These are phyloP conservation scores for Brenthis hecate DNA, from an alignment of 2,888 invertebrate species.

Conservation along the genomic window DNA sequence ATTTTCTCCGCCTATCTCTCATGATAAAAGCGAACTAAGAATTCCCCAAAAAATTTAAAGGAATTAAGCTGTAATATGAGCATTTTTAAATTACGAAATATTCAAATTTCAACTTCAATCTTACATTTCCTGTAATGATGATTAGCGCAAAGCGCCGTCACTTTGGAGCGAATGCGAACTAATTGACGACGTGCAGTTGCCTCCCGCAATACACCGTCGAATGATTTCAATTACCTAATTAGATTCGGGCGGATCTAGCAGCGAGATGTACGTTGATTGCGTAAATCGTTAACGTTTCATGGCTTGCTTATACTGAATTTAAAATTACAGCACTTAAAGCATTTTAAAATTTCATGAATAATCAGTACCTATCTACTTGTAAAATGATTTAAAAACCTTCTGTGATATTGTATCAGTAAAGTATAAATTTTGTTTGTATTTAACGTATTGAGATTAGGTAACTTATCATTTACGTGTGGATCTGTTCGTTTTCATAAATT, in stretches of 20 bases:
- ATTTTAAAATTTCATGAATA: background rate
- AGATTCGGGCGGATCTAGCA: slow-evolving; percentile 42
- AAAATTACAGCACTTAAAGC: slow-evolving; percentile 8
- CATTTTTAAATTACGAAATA: background rate
- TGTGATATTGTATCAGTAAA: no score
- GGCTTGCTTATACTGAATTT: slow-evolving; percentile 41
- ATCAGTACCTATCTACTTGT: background rate
- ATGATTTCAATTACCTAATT: slow-evolving; percentile 72
- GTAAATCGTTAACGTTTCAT: slow-evolving; percentile 43
- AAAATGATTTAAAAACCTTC: no score
- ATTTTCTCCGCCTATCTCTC: no score
- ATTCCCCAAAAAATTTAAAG: background rate
- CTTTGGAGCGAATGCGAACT: slow-evolving; percentile 41
- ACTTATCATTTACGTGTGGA: no score
- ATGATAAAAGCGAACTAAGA: background rate
- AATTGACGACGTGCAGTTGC: slow-evolving; percentile 40
- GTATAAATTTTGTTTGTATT: no score
- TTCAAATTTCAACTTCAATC: slow-evolving; percentile 15
- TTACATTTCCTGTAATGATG: slow-evolving; percentile 42
- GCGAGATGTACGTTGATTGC: slow-evolving; percentile 48
- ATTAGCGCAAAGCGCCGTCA: slow-evolving; percentile 42
- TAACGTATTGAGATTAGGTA: no score
- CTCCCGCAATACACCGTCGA: slow-evolving; percentile 43
- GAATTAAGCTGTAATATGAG: background rate
- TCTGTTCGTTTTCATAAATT: no score